phyloP scores from a whole-genome alignment of 2,113 vertebrate species.

The Echinops telfairi region DNA sequence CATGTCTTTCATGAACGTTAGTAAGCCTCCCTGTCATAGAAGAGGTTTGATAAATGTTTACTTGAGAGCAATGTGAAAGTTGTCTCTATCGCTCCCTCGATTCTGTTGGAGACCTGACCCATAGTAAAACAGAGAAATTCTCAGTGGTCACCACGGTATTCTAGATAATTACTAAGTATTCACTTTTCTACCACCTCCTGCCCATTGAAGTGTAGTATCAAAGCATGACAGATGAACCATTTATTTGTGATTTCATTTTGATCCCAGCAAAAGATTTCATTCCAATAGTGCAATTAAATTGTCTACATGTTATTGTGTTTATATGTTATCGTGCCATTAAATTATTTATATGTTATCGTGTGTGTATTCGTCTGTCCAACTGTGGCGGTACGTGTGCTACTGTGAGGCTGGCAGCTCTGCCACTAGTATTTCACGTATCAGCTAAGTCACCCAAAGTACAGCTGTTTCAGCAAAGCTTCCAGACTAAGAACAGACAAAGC shows the following conservation, averaged over 20 bases:
- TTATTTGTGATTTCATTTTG: background rate
- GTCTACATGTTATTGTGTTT: too few species aligned
- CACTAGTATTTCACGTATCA: too few species aligned
- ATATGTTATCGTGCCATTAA: too few species aligned
- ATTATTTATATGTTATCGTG: slow-evolving; percentile 1
- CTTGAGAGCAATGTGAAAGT: background rate
- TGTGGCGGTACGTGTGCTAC: too few species aligned
- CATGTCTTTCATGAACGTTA: background rate
- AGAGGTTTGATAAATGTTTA: background rate
- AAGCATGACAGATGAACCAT: background rate
- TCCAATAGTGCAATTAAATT: slow-evolving; percentile 24
- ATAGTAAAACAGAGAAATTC: background rate
- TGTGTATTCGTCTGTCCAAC: too few species aligned
- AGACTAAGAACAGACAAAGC: too few species aligned
- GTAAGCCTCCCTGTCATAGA: background rate
- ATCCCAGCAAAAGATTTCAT: slow-evolving; percentile 5
- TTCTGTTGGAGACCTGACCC: background rate
- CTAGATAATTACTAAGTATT: background rate
- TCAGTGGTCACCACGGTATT: background rate
- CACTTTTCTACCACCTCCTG: background rate
- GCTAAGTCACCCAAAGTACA: too few species aligned
- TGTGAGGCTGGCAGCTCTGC: too few species aligned
- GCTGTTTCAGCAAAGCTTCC: too few species aligned
- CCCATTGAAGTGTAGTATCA: background rate
- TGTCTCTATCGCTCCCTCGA: background rate